Evolutionary conservation across 2,888 invertebrate genomes (phyloP).

Genomic region (Epiblema foenella): DNA sequence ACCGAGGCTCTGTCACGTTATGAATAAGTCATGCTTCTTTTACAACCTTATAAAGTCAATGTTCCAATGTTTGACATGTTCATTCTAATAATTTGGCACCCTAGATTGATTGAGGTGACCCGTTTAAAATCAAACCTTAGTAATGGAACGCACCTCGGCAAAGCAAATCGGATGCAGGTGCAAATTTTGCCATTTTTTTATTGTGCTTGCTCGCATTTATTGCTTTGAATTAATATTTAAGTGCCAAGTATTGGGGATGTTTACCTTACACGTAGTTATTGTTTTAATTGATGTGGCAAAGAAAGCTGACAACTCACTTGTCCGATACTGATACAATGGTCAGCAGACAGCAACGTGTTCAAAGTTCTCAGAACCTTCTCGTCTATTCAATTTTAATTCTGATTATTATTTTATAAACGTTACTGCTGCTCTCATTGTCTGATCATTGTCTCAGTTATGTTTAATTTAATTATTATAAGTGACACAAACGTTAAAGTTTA

Average conservation of each 20-base stretch:
- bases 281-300: not conserved
- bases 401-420: constrained; percentile 16
- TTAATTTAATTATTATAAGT: constrained; percentile 8
- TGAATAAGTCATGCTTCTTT: constrained; percentile 39
- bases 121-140: too few relatives aligned
- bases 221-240: too few relatives aligned
- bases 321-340: constrained; percentile 6
- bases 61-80: too few relatives aligned
- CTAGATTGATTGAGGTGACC: too few relatives aligned
- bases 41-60: not conserved
- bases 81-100: too few relatives aligned
- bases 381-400: constrained; percentile 16
- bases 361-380: constrained; percentile 8
- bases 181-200: too few relatives aligned
- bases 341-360: not conserved
- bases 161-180: too few relatives aligned
- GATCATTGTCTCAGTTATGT: not conserved
- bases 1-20: constrained; percentile 32
- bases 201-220: too few relatives aligned
- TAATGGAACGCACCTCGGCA: too few relatives aligned
- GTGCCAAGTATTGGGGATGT: too few relatives aligned
- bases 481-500: constrained; percentile 29
- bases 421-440: not conserved
- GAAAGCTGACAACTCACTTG: constrained; percentile 18
- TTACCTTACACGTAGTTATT: not conserved